Base-by-base conservation (phyloP, 1,140 invertebrate species). In the Drosophila pandora region DNA sequence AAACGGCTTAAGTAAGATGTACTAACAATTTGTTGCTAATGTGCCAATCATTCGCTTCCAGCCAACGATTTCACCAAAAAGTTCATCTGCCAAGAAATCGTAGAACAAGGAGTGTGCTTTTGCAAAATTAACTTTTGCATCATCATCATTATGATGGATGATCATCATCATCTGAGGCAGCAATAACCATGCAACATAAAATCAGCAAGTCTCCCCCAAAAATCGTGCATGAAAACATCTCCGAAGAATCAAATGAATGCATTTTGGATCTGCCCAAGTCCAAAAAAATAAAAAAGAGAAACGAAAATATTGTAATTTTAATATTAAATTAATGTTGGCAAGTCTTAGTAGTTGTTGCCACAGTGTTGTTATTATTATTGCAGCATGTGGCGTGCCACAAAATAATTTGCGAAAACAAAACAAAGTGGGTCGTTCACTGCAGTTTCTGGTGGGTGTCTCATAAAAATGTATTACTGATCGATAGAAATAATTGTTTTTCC, bases 1-100 rank as follows among this genome's bases (percentile, higher is more conserved):
- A 81, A 80, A 76, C 41, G 61, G 48, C 78, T 80, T 80, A 80
- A 81, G 54, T 81, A 81, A 81, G 78, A 80, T 81, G 77, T 81
- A 81, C 78, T 72, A 72, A 76, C 78, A 80, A 81, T 76, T 80
- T 80, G 72, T 32, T 71, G 67, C 78, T 81, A 80, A 81, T 81
- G 72, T 78, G 74, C 74, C 76, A 77, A 77, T 79, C 78, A 76
- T 50, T 62, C 67, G 63, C 63, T 65, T 65, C 61, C 41, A 45
- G 39, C 50, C 58, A 7, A 50, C 43, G 21, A 23, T 10, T 49
- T 23, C 59, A 22, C 37, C 60, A 57, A 75, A 75, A 70, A 75
- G 71, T 74, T 74, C 71, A 72, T 34, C 67, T 8, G 41, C n/a
- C 17, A 23, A 12, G 23, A 32, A 53, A 9, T 21, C 63, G 34